Evolutionary conservation across 2,113 vertebrate species (phyloP), one percentile per base, ranked within the genome.

Genomic region (Origma solitaria): DNA sequence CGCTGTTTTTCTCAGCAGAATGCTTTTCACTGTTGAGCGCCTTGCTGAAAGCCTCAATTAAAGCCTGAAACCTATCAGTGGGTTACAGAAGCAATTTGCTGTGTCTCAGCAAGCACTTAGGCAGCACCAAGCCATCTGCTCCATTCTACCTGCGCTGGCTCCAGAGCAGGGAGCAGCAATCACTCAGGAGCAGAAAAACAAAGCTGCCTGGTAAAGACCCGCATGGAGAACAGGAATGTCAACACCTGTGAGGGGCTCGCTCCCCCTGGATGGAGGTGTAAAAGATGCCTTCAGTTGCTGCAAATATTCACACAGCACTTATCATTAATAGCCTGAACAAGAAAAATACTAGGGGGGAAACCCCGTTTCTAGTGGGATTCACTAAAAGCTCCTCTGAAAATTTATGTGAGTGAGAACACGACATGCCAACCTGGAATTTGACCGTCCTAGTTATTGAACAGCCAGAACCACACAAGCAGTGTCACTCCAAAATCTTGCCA

Each of bases 1-100:
- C 11, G 72, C 78, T 94, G 86, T 84, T 93, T 94, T 90, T 92
- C 81, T 96, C 96, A 93, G 84, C 82, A 94, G 94, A 93, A 97
- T 21, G 81, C 91, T 75, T 79, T 83, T 86, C 76, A 69, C 85
- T 80, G 62, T 51, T 61, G 78, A 83, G 82, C 38, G 81, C 90
- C 83, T 86, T 53, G 86, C 90, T 96, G 95, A 97, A 96, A 95
- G 95, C 93, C 65, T 86, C 95, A 93, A 95, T 96, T 96, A 96
- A 95, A 94, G 95, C 73, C 25, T 90, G 95, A 96, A 95, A 90
- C 80, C 88, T 94, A 95, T 96, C 93, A 94, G 94, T 71, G 3
- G 25, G 90, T 71, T 81, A 64, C 94, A 95, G 90, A 62, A 94
- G 93, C 88, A 72, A 95, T 95, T 94, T 94, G 90, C 90, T 93